Conservation (phyloP, 2,888 invertebrate genomes). For the Drosophila paranaensis region DNA sequence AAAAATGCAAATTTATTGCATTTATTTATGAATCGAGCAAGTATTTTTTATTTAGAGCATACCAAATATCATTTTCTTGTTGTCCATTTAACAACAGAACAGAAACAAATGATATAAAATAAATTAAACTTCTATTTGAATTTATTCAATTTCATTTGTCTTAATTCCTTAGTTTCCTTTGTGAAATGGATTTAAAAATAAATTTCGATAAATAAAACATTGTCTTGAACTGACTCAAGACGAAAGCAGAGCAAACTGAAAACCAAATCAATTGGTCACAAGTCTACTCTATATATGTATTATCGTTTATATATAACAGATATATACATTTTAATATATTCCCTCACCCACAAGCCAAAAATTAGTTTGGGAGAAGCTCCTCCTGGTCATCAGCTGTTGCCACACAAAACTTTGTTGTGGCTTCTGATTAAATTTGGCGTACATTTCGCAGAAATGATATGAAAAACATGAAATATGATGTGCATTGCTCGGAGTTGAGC, state of each 20-base stretch:
- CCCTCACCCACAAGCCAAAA: not conserved
- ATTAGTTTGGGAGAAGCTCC: not conserved
- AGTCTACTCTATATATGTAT: too few species aligned
- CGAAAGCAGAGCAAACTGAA: not conserved
- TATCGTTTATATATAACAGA: too few species aligned
- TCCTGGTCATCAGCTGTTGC: not conserved
- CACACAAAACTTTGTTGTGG: slow-evolving; percentile 1
- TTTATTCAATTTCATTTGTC: not conserved
- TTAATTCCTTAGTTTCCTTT: not conserved
- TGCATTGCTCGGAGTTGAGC: not conserved
- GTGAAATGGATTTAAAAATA: too few species aligned
- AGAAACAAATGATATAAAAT: too few species aligned
- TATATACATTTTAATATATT: not conserved
- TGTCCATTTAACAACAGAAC: too few species aligned
- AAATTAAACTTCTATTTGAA: not conserved
- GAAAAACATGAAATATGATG: not conserved
- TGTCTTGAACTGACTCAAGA: too few species aligned
- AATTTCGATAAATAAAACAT: too few species aligned
- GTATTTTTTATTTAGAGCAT: too few species aligned
- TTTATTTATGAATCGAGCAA: too few species aligned
- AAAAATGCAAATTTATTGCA: too few species aligned
- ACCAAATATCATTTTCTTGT: too few species aligned
- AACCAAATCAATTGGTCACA: not conserved
- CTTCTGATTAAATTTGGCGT: slow-evolving; percentile 1
- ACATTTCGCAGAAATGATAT: not conserved